Percentiles rank a stretch among this genome's conserved stretches.
These are phyloP conservation scores for Cylloceria caligata DNA, from an alignment of 2,888 invertebrate genomes.

Conservation along the genomic window DNA sequence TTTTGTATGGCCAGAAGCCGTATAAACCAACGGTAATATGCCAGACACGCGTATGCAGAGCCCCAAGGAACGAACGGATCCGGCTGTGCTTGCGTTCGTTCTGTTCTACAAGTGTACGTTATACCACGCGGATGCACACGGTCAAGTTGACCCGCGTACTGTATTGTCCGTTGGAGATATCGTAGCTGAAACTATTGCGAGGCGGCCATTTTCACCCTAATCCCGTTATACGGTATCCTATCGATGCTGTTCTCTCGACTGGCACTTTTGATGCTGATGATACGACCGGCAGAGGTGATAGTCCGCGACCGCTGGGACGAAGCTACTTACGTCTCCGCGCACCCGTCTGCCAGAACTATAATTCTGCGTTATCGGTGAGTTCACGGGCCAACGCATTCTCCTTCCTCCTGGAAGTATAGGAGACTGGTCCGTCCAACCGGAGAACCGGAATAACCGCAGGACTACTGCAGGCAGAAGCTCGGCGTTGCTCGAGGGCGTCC, in stretches of 20 bases:
- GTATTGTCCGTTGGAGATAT: neutral
- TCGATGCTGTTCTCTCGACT: slow-evolving; percentile 28
- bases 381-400: slow-evolving; percentile 82
- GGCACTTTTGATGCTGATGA: slow-evolving; percentile 54
- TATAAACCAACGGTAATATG: slow-evolving; percentile 31
- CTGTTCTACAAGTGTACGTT: neutral
- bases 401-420: slow-evolving; percentile 67
- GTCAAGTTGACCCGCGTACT: neutral
- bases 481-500: slow-evolving; percentile 23
- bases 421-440: slow-evolving; percentile 53
- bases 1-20: slow-evolving; percentile 6
- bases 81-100: slow-evolving; percentile 6
- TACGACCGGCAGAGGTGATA: slow-evolving; percentile 40
- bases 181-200: neutral
- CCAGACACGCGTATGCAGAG: slow-evolving; percentile 3
- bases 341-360: slow-evolving; percentile 75
- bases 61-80: slow-evolving; percentile 22
- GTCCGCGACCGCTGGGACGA: slow-evolving; percentile 48
- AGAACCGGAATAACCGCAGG: slow-evolving; percentile 59
- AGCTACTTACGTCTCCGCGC: slow-evolving; percentile 38
- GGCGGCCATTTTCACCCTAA: slow-evolving; percentile 19
- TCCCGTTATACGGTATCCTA: neutral
- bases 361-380: slow-evolving; percentile 83
- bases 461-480: slow-evolving; percentile 61
- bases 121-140: neutral